These are phyloP conservation scores for Acridotheres tristis DNA, from an alignment of 2,797 vertebrate species.

Conservation along the genomic window DNA sequence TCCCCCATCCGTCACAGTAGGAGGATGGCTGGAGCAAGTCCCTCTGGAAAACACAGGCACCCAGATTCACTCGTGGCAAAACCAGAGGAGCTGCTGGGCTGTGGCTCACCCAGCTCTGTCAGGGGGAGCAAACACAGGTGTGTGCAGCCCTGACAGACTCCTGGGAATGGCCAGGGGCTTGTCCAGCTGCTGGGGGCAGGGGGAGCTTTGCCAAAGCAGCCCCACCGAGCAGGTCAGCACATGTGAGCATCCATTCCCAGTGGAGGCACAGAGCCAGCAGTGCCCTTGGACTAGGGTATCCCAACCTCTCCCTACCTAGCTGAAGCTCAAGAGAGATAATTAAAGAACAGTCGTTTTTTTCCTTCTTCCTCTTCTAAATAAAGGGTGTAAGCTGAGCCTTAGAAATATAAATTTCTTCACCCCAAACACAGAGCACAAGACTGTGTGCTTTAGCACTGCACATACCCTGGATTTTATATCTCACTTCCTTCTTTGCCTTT, in stretches of 20 bases:
- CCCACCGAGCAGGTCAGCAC: background rate
- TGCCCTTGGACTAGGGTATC: background rate
- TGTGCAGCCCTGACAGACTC: fast-evolving
- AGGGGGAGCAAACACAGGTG: fast-evolving
- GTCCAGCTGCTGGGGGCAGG: background rate
- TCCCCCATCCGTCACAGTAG: background rate
- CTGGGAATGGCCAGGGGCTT: fast-evolving
- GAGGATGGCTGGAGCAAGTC: background rate
- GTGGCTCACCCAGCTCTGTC: background rate
- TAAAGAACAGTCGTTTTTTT: background rate
- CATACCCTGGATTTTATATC: background rate
- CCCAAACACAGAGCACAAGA: background rate
- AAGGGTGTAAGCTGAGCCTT: background rate
- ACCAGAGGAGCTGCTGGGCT: background rate
- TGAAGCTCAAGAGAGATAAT: background rate
- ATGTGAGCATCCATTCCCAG: background rate
- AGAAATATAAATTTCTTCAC: background rate
- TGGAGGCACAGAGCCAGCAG: background rate
- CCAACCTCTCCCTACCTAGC: background rate
- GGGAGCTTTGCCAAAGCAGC: background rate
- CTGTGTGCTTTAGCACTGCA: background rate
- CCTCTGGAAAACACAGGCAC: background rate
- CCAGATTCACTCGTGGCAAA: background rate
- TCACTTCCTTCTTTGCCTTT: background rate
- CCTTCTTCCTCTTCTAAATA: background rate